A percentile compares a stretch with the other conserved stretches of the same genome.
These are phyloP conservation scores for Drosophila willistoni DNA, from an alignment of 1,140 invertebrate species.

Conservation along the genomic window DNA sequence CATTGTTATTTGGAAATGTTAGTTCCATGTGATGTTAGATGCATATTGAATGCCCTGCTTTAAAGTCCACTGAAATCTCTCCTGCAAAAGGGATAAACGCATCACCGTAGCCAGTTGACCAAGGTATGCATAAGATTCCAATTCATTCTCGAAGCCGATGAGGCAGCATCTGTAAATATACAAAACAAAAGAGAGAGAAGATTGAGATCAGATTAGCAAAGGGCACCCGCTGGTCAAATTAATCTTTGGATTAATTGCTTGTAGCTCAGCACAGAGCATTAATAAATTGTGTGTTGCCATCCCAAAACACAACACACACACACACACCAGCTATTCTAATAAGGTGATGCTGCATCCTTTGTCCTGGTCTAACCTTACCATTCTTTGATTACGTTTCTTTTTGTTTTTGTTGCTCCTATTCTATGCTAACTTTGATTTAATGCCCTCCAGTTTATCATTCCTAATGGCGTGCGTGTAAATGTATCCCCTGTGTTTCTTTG, in stretches of 20 bases:
- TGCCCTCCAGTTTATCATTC: slow-evolving; percentile 75
- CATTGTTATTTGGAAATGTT: neutral
- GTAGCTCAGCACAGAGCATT: slow-evolving; percentile 78
- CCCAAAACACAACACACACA: slow-evolving; percentile 27
- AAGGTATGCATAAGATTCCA: slow-evolving; percentile 12
- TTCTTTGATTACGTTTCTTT: slow-evolving; percentile 16
- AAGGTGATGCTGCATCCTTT: slow-evolving; percentile 50
- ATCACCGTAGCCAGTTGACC: slow-evolving; percentile 30
- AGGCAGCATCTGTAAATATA: slow-evolving; percentile 48
- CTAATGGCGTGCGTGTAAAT: slow-evolving; percentile 75
- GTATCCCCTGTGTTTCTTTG: slow-evolving; percentile 51
- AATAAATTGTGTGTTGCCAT: slow-evolving; percentile 63
- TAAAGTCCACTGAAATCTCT: slow-evolving; percentile 15
- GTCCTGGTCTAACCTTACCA: slow-evolving; percentile 13
- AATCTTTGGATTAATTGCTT: slow-evolving; percentile 82
- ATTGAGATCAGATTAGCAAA: slow-evolving; percentile 55
- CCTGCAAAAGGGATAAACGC: slow-evolving; percentile 4
- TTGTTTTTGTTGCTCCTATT: slow-evolving; percentile 29
- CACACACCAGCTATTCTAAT: slow-evolving; percentile 52
- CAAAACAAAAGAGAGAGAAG: slow-evolving; percentile 30
- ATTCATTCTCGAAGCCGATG: slow-evolving; percentile 25
- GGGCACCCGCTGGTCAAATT: slow-evolving; percentile 76
- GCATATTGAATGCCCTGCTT: slow-evolving; percentile 17
- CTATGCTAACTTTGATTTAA: slow-evolving; percentile 80
- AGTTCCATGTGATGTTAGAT: neutral